Evolutionary conservation across 1,140 invertebrate genomes (phyloP).

Genomic region (Dendrolimus kikuchii): DNA sequence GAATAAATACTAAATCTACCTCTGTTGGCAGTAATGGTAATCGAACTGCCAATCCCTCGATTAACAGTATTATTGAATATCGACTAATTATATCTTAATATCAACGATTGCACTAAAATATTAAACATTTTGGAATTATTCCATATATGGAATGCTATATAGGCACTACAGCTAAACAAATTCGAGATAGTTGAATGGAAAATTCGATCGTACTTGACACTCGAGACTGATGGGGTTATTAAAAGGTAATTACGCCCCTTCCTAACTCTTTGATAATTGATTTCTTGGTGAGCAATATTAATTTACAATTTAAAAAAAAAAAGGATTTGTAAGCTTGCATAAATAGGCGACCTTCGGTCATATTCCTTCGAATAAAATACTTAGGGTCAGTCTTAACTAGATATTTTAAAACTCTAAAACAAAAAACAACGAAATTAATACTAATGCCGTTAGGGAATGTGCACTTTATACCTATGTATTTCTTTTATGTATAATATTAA

Average conservation of each 20-base stretch:
- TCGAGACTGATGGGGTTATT: constrained; percentile 5
- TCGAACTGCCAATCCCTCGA: constrained; percentile 14
- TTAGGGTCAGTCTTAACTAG: constrained; percentile 66
- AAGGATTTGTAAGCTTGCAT: not conserved
- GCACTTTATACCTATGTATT: constrained; percentile 50
- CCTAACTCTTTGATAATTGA: not conserved
- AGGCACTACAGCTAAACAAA: constrained; percentile 52
- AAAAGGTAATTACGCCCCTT: constrained; percentile 7
- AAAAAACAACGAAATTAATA: constrained; percentile 62
- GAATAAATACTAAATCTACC: constrained; percentile 26
- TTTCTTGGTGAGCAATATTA: too few relatives aligned
- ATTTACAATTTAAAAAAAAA: too few relatives aligned
- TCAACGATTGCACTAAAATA: constrained; percentile 58
- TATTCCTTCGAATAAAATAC: constrained; percentile 43
- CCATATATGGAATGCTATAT: constrained; percentile 58
- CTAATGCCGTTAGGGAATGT: constrained; percentile 67
- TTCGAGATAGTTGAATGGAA: constrained; percentile 40
- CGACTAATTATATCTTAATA: constrained; percentile 48
- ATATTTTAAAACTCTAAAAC: constrained; percentile 58
- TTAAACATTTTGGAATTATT: constrained; percentile 59
- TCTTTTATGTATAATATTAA: constrained; percentile 36
- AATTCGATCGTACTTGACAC: constrained; percentile 6
- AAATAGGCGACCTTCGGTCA: constrained; percentile 25
- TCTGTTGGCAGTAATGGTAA: constrained; percentile 31
- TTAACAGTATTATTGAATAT: constrained; percentile 19